phyloP scores from a whole-genome alignment of 2,797 vertebrate genomes.

The Agapornis canus region DNA sequence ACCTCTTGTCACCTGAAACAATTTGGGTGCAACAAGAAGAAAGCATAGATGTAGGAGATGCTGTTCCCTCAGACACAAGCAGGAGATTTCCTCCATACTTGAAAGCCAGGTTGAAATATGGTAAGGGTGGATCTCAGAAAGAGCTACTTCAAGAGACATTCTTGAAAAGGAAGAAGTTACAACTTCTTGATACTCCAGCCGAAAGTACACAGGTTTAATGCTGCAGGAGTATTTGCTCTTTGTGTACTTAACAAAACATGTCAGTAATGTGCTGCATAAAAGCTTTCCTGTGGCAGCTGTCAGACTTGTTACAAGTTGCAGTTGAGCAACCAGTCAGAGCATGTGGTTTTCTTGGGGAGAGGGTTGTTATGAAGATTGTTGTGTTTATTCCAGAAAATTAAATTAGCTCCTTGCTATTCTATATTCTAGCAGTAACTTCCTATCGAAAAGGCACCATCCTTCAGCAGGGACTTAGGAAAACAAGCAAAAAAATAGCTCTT shows the following conservation, averaged over 20 bases:
- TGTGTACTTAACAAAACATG: not conserved
- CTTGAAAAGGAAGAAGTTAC: not conserved
- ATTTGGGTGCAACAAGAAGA: not conserved
- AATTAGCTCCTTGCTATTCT: not conserved
- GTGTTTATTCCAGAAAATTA: not conserved
- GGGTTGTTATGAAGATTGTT: not conserved
- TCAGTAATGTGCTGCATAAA: not conserved
- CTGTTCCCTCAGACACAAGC: not conserved
- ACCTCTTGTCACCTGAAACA: not conserved
- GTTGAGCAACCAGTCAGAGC: not conserved
- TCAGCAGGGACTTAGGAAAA: not conserved
- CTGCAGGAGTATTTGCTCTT: not conserved
- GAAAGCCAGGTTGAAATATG: not conserved
- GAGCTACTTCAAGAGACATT: not conserved
- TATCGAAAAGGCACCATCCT: not conserved
- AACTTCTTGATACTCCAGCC: not conserved
- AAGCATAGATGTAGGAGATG: not conserved
- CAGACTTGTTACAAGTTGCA: not conserved
- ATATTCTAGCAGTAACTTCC: not conserved
- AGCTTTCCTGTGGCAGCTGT: not conserved
- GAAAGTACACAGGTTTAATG: not conserved
- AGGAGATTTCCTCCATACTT: accelerated
- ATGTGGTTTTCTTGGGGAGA: not conserved
- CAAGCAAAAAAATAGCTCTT: not conserved
- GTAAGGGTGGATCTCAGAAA: not conserved